Evolutionary conservation across 2,888 invertebrate species (phyloP), one percentile per base, ranked within the genome.

Genomic region (Agrochola litura): DNA sequence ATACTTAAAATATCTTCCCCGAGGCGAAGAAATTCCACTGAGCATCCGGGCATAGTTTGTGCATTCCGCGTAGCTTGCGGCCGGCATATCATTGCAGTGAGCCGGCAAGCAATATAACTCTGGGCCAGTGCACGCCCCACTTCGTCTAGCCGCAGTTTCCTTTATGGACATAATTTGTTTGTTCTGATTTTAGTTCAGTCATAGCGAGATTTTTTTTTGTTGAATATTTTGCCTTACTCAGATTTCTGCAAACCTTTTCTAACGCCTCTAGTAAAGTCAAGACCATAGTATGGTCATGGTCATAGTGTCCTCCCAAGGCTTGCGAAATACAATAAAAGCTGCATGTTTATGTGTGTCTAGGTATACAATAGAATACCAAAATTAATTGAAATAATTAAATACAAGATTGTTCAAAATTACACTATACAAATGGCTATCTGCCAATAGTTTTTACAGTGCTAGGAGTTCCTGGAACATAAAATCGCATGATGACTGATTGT

Each of bases 31-130:
- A 89, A 93, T 92, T 91, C 91, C 89, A 49, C 66, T 66, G 84
- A 90, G 88, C 91, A 90, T 91, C 92, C 90, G 88, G 86, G 89
- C 91, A 92, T 92, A 92, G 92, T 91, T 92, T 86, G 90, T 90
- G 90, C 90, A 93, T 93, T 91, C 92, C 92, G 84, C 86, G 88
- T 86, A 87, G 89, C 89, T 89, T 90, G 91, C 89, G 91, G 91
- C 88, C 90, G 89, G 91, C 92, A 89, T 90, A 90, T 92, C 92
- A 89, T 90, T 88, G 90, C 89, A 85, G 84, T 84, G 81, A 78
- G 77, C 71, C 71, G 63, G 77, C 75, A 71, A 82, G 88, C 81
- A 85, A 88, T 88, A 88, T 89, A 85, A 83, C 79, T 72, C 83
- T 75, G 74, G 79, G 65, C 67, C 64, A 74, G 71, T 73, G 84